These are phyloP conservation scores for Parnassius apollo DNA, from an alignment of 2,888 invertebrate species.

Conservation along the genomic window DNA sequence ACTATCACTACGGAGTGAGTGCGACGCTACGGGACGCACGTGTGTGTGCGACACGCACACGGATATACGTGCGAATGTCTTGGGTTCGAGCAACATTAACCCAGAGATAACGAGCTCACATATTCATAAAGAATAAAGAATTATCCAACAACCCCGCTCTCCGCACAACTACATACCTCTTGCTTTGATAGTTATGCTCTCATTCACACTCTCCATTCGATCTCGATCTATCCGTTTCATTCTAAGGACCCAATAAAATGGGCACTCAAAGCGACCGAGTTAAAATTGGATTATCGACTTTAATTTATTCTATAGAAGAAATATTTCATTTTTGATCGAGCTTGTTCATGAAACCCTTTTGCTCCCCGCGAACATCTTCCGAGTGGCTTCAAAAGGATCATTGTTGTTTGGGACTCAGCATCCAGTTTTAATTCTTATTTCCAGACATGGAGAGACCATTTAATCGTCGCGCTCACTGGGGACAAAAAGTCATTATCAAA, in stretches of 20 bases:
- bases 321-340: slow-evolving; percentile 73
- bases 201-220: slow-evolving; percentile 76
- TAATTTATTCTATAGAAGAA: slow-evolving; percentile 78
- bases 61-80: slow-evolving; percentile 48
- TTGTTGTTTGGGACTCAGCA: slow-evolving; percentile 61
- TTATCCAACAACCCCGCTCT: slow-evolving; percentile 69
- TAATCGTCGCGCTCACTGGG: slow-evolving; percentile 50
- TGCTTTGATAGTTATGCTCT: slow-evolving; percentile 70
- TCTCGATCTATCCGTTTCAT: slow-evolving; percentile 76
- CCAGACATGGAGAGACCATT: slow-evolving; percentile 70
- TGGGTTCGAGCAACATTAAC: slow-evolving; percentile 64
- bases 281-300: slow-evolving; percentile 76
- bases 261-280: slow-evolving; percentile 50
- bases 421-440: slow-evolving; percentile 79
- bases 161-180: slow-evolving; percentile 52
- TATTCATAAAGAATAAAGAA: slow-evolving; percentile 82
- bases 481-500: slow-evolving; percentile 73
- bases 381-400: slow-evolving; percentile 72
- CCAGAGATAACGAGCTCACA: slow-evolving; percentile 77
- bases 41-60: slow-evolving; percentile 43
- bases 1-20: slow-evolving; percentile 58
- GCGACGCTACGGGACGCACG: slow-evolving; percentile 41
- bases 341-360: slow-evolving; percentile 75
- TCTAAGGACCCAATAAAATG: slow-evolving; percentile 67
- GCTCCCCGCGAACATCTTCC: slow-evolving; percentile 52